Base-by-base conservation (phyloP, 2,888 invertebrate species). In the Cepaea hortensis region DNA sequence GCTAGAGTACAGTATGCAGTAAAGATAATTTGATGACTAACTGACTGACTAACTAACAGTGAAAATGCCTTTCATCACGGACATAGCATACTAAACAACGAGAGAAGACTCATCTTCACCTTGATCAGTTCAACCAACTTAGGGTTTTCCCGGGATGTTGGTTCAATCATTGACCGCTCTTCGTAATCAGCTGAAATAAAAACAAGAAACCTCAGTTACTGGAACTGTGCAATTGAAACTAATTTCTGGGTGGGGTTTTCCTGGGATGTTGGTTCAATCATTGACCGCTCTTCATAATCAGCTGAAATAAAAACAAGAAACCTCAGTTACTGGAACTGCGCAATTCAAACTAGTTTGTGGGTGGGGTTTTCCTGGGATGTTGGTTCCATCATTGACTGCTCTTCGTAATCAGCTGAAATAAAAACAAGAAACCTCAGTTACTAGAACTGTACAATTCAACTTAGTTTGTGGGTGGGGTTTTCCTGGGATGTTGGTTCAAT, bases 231-330 rank as follows among this genome's bases (percentile, higher is more conserved):
- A 55, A 55, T 55, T 18, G 3, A 70, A 70, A 55, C 1, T 35
- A 35, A 1, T 35, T 35, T 35, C 0, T 35, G 35, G 35, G 35
- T 35, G 35, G 97, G 96, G 94, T 98, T 97, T 87, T 97, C 97
- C 89, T 97, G 96, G 0, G 98, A 98, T 89, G 96, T 96, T 0
- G 97, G 97, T 92, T 98, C 98, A 91, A 99, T 97, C 95, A 99
- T 98, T 15, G 98, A 98, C 90, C 99, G 96, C 95, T 98, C 98
- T 95, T 99, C 99, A 95, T 98, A 98, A 93, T 99, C 99, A 93
- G 97, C 99, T 97, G 93, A 20, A 76, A 76, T 20, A 50, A 50
- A 35, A 18, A 13, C n/a, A 79, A 11, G n/a, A 20, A 35, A 35
- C 35, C 35, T 35, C 35, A 35, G 35, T 35, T 35, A 35, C 35